Evolutionary conservation across 1,140 invertebrate genomes (phyloP).

Genomic region (Camponotus vicinus): DNA sequence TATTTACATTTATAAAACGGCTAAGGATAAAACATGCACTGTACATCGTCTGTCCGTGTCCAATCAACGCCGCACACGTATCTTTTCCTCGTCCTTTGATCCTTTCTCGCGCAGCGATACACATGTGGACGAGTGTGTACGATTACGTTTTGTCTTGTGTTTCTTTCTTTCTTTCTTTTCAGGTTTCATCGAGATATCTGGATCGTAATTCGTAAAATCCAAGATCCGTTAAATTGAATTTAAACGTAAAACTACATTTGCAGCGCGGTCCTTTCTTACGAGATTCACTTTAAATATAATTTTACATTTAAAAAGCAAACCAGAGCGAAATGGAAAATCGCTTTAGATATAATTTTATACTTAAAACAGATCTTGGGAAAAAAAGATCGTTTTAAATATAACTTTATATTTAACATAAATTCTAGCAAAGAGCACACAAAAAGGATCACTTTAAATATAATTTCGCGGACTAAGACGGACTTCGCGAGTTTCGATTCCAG

Average conservation of each 20-base stretch:
- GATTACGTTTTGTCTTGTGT: slow-evolving; percentile 50
- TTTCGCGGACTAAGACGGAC: slow-evolving; percentile 27
- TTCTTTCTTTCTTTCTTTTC: slow-evolving; percentile 17
- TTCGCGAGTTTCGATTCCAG: slow-evolving; percentile 26
- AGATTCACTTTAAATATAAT: slow-evolving; percentile 19
- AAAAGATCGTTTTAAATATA: slow-evolving; percentile 31
- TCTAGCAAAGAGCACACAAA: slow-evolving; percentile 8
- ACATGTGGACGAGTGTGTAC: slow-evolving; percentile 64
- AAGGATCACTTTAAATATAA: slow-evolving; percentile 20
- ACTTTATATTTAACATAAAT: slow-evolving; percentile 29
- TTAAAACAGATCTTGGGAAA: slow-evolving; percentile 9
- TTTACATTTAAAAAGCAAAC: slow-evolving; percentile 8
- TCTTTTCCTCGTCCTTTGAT: slow-evolving; percentile 55
- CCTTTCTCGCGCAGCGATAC: slow-evolving; percentile 68
- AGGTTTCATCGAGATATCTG: slow-evolving; percentile 32
- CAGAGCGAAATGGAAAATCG: slow-evolving; percentile 1
- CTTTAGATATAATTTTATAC: slow-evolving; percentile 13
- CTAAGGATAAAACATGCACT: slow-evolving; percentile 84
- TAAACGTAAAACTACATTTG: slow-evolving; percentile 34
- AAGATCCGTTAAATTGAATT: slow-evolving; percentile 11
- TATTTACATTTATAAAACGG: slow-evolving; percentile 83
- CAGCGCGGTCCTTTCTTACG: background rate
- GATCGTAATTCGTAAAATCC: slow-evolving; percentile 46
- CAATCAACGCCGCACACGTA: slow-evolving; percentile 72
- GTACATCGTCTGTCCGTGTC: slow-evolving; percentile 78